These are phyloP conservation scores for Drosophila funebris DNA, from an alignment of 1,140 invertebrate species.

Conservation along the genomic window DNA sequence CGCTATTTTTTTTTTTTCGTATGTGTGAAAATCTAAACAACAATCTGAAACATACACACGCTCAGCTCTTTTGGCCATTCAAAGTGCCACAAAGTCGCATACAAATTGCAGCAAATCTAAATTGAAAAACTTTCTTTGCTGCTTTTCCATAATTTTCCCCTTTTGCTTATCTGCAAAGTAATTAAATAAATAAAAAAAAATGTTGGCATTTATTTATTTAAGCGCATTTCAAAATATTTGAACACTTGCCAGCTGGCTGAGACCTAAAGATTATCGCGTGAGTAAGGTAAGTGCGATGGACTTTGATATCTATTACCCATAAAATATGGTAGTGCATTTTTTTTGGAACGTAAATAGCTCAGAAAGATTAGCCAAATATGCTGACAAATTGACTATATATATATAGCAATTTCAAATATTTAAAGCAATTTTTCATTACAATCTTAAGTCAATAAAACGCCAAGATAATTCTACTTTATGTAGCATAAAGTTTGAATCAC, in stretches of 20 bases:
- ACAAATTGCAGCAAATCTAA: slow-evolving; percentile 18
- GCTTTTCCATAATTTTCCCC: slow-evolving; percentile 13
- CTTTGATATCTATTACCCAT: slow-evolving; percentile 12
- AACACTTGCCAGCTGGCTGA: slow-evolving; percentile 58
- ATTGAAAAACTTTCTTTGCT: slow-evolving; percentile 34
- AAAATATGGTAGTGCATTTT: too few relatives aligned
- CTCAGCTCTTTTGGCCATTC: slow-evolving; percentile 1
- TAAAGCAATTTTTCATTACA: too few relatives aligned
- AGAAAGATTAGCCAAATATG: background rate
- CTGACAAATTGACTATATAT: background rate
- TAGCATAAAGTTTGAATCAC: background rate
- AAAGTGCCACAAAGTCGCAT: slow-evolving; percentile 42
- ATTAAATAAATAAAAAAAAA: slow-evolving; percentile 61
- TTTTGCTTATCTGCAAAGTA: slow-evolving; percentile 40
- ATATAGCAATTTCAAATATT: too few relatives aligned
- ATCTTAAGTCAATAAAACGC: background rate
- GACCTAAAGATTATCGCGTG: slow-evolving; percentile 39
- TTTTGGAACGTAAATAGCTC: background rate
- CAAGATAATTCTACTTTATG: background rate
- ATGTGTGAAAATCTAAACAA: slow-evolving; percentile 70
- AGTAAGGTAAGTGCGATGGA: slow-evolving; percentile 65
- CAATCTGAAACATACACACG: slow-evolving; percentile 10
- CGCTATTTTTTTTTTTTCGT: slow-evolving; percentile 43
- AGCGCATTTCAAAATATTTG: slow-evolving; percentile 39
- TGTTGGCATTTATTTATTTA: slow-evolving; percentile 17